Evolutionary conservation across 2,113 vertebrate species (phyloP).

Genomic region (Prietella phreatophila): DNA sequence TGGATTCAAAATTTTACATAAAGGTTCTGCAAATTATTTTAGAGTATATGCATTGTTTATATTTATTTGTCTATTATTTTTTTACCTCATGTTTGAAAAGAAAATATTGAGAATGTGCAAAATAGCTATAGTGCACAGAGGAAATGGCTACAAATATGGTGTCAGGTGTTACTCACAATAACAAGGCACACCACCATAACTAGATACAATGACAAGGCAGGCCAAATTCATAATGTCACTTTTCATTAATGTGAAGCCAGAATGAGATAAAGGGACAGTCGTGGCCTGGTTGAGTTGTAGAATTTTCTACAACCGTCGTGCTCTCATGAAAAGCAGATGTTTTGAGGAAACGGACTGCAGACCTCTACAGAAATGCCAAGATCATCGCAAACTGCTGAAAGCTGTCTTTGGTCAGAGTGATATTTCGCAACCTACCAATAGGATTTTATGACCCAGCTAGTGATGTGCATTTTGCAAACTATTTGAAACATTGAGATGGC

Average conservation of each 20-base stretch:
- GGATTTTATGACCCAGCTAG: background rate
- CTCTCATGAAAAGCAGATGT: constrained; percentile 3
- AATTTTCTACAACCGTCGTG: background rate
- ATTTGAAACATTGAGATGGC: background rate
- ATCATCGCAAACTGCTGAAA: background rate
- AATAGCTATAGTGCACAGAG: background rate
- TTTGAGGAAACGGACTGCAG: background rate
- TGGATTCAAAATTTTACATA: background rate
- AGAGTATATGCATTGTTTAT: background rate
- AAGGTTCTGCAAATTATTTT: background rate
- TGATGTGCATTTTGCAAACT: background rate
- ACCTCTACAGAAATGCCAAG: background rate
- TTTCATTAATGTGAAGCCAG: background rate
- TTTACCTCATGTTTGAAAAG: background rate
- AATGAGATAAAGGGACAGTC: background rate
- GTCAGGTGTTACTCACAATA: background rate
- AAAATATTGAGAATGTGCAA: background rate
- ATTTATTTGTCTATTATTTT: background rate
- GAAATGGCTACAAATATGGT: background rate
- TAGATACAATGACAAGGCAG: background rate
- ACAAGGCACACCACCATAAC: background rate
- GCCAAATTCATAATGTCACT: background rate
- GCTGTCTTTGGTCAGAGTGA: background rate
- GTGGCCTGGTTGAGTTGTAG: background rate
- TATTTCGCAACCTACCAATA: background rate